Conservation (phyloP, 2,888 invertebrate genomes). For the Dinocampus coccinellae region DNA sequence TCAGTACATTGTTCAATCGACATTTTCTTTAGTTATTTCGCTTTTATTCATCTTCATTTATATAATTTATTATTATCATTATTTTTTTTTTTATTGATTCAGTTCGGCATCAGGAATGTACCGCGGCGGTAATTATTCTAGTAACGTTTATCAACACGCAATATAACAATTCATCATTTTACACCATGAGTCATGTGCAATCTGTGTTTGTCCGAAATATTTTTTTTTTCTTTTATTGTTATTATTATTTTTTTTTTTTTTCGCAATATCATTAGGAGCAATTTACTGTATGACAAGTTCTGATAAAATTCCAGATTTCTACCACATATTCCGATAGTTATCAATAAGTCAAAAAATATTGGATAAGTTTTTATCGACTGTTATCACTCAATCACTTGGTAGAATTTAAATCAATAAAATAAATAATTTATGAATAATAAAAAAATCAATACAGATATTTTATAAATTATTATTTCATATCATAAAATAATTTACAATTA, state of each 20-base stretch:
- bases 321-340: not conserved
- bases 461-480: too few relatives aligned
- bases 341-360: not conserved
- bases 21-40: constrained; percentile 12
- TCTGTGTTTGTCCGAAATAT: constrained; percentile 32
- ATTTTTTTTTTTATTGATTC: constrained; percentile 24
- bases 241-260: too few relatives aligned
- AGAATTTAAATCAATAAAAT: too few relatives aligned
- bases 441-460: too few relatives aligned
- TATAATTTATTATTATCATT: constrained; percentile 9
- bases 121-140: constrained; percentile 40
- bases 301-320: not conserved
- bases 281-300: not conserved
- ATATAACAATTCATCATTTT: constrained; percentile 45
- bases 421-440: too few relatives aligned
- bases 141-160: constrained; percentile 42
- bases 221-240: too few relatives aligned
- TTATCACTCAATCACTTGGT: too few relatives aligned
- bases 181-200: constrained; percentile 21
- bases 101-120: constrained; percentile 29
- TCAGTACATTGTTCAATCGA: not conserved
- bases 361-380: not conserved
- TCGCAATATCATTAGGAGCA: constrained; percentile 24
- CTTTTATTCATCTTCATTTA: not conserved
- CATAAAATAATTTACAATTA: too few relatives aligned